Evolutionary conservation across 2,113 vertebrate genomes (phyloP), one percentile per base, ranked within the genome.

Genomic region (Hippopotamus amphibius): DNA sequence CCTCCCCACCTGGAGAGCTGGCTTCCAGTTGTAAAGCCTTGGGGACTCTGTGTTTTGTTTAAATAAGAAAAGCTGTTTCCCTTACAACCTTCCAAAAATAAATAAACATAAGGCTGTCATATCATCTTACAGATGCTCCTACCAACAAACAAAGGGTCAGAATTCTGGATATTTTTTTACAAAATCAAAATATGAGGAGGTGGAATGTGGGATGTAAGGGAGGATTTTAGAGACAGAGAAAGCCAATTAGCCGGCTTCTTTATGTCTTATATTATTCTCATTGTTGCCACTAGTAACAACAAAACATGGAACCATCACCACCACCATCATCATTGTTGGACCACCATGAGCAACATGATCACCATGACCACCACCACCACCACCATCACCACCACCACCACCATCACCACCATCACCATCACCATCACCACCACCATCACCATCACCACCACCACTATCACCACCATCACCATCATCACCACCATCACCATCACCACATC

Each of bases 121-220:
- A 91, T 95, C 95, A 16, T 83, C 83, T 96, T 87, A 92, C 96
- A 95, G 91, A 96, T 80, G 89, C 88, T 85, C 48, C 89, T 79
- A 84, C 89, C 77, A 91, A 59, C n/a, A 97, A 82, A 88, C 63
- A 48, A 61, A 94, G 24, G 33, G 82, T 89, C 14, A 68, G 85
- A 88, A 86, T 53, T 57, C n/a, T 61, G 79, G 19, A 26, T 12
- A 6, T 43, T 66, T 77, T 74, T 41, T 72, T 86, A 59, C 19
- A 85, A 93, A 96, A 86, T 68, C 46, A 79, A 72, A 81, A 53
- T 82, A 59, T 85, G 69, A 71, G 63, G 86, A 81, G 65, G 53
- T 10, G 6, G 3, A 16, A 57, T 86, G 13, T 37, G 7, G 19
- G 48, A 43, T 6, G 2, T 65, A 16, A 83, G 50, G 33, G 43